phyloP scores from a whole-genome alignment of 1,140 invertebrate genomes.

The Ditylenchus dipsaci region DNA sequence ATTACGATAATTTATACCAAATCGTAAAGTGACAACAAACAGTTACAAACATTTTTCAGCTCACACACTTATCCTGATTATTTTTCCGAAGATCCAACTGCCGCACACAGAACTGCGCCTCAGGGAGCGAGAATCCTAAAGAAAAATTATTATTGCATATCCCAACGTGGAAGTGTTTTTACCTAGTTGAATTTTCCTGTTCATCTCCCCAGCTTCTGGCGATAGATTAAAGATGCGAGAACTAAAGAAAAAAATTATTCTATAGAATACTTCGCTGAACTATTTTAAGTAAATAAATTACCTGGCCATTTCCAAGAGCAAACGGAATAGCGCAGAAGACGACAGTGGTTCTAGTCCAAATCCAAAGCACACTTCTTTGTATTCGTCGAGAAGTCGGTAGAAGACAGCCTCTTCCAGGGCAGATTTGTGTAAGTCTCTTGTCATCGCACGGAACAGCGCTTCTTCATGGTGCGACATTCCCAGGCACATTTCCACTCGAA shows the following conservation, averaged over 20 bases:
- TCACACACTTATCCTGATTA: too few species aligned
- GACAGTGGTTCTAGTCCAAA: constrained; percentile 8
- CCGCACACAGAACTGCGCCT: constrained; percentile 25
- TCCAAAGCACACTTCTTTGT: constrained; percentile 12
- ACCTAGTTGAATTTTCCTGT: constrained; percentile 16
- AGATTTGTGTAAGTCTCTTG: constrained; percentile 15
- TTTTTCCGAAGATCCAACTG: constrained; percentile 9
- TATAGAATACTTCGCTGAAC: neutral
- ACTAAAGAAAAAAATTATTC: neutral
- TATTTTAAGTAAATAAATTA: constrained; percentile 17
- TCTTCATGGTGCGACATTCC: constrained; percentile 22
- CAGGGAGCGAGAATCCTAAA: constrained; percentile 17
- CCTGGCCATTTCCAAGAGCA: constrained; percentile 19
- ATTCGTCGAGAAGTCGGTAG: constrained; percentile 2
- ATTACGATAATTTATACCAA: too few species aligned
- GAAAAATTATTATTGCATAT: too few species aligned
- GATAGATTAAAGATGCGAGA: constrained; percentile 5
- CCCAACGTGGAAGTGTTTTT: too few species aligned
- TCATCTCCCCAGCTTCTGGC: constrained; percentile 10
- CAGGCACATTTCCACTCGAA: constrained; percentile 20
- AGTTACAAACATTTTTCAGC: too few species aligned
- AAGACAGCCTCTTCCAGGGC: constrained; percentile 12
- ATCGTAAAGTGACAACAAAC: too few species aligned
- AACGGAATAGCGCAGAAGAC: constrained; percentile 7
- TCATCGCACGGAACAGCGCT: constrained; percentile 23